These are phyloP conservation scores for Atrichornis clamosus DNA, from an alignment of 2,113 vertebrate species.

Conservation along the genomic window DNA sequence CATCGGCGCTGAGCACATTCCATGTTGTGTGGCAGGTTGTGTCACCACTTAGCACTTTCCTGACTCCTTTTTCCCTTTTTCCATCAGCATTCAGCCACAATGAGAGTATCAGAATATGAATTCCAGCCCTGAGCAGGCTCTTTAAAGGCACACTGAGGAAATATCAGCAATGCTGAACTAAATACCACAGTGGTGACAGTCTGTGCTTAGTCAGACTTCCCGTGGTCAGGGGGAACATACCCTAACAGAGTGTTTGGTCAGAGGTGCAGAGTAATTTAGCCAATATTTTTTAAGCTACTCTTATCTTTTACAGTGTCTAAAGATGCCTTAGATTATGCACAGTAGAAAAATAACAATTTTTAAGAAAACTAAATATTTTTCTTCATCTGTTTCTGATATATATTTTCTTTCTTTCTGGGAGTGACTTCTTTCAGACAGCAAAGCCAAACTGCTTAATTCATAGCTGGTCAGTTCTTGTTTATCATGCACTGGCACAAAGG, in stretches of 20 bases:
- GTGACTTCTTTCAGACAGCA: not conserved
- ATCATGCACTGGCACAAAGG: not conserved
- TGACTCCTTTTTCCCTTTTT: not conserved
- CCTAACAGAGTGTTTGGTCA: not conserved
- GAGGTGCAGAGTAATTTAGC: not conserved
- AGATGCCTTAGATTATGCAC: constrained; percentile 5
- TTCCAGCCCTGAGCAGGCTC: not conserved
- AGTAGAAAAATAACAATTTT: not conserved
- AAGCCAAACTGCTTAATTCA: not conserved
- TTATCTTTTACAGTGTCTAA: not conserved
- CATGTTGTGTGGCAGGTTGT: not conserved
- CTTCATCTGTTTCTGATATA: not conserved
- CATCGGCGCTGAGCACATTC: not conserved
- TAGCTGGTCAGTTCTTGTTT: not conserved
- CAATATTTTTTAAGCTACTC: not conserved
- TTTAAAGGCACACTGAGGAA: not conserved
- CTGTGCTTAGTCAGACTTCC: not conserved
- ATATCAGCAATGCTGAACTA: not conserved
- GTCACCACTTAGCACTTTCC: not conserved
- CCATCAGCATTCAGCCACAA: not conserved
- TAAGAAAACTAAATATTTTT: not conserved
- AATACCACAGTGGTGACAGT: not conserved
- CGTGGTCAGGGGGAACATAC: not conserved
- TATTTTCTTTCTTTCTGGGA: not conserved
- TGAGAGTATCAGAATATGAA: not conserved